These are phyloP conservation scores for Anadara kagoshimensis DNA, from an alignment of 1,140 invertebrate genomes.

Conservation along the genomic window DNA sequence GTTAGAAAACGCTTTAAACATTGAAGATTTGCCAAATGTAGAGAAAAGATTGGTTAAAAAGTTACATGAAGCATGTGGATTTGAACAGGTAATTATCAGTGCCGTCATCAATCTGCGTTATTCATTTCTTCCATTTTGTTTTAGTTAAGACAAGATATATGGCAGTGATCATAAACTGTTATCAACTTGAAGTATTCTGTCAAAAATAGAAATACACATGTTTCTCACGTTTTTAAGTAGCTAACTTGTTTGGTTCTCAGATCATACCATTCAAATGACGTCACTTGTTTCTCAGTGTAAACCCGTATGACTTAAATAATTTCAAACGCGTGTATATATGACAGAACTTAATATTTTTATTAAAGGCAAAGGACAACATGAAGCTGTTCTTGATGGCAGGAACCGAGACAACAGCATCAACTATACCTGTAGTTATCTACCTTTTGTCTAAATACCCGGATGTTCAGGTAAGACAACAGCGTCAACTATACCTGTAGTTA, in stretches of 20 bases:
- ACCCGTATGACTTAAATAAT: too few species aligned
- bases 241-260: too few species aligned
- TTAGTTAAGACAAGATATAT: too few species aligned
- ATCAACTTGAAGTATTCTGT: too few species aligned
- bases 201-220: too few species aligned
- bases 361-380: conserved; percentile 55
- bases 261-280: too few species aligned
- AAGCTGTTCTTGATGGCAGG: conserved; percentile 59
- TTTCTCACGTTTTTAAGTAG: too few species aligned
- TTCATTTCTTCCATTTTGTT: too few species aligned
- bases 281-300: too few species aligned
- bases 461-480: conserved; percentile 42
- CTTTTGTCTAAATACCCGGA: conserved; percentile 42
- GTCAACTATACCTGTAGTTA: conserved; percentile 50
- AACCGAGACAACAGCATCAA: conserved; percentile 55
- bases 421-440: conserved; percentile 50
- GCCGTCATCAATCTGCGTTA: too few species aligned
- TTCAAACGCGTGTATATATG: too few species aligned
- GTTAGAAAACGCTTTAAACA: conserved; percentile 43
- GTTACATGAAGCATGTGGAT: conserved; percentile 52
- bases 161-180: too few species aligned
- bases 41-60: conserved; percentile 43
- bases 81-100: conserved; percentile 43
- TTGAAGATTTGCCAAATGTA: conserved; percentile 24
- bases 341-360: background rate